These are phyloP conservation scores for Philopotamus ludificatus DNA, from an alignment of 1,140 invertebrate species.

Conservation along the genomic window DNA sequence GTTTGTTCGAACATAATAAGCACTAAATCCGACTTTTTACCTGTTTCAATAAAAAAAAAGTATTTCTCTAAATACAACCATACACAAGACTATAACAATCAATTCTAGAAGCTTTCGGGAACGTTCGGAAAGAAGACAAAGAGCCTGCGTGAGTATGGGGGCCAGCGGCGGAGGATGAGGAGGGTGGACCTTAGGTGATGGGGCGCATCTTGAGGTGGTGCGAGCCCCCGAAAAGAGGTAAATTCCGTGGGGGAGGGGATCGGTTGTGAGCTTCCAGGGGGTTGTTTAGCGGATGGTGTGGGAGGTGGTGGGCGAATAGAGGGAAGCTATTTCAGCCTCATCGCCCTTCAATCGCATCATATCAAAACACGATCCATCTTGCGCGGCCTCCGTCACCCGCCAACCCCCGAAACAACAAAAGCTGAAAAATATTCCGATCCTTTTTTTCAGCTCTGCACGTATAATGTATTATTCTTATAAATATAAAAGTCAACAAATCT, in stretches of 20 bases:
- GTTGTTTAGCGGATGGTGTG: background rate
- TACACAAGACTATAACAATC: slow-evolving; percentile 20
- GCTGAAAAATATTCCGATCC: slow-evolving; percentile 33
- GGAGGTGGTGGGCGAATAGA: background rate
- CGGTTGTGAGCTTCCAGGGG: background rate
- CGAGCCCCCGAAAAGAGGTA: background rate
- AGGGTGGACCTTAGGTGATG: background rate
- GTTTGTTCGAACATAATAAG: too few species aligned
- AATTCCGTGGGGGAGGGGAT: background rate
- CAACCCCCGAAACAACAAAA: slow-evolving; percentile 36
- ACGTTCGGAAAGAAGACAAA: slow-evolving; percentile 25
- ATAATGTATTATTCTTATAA: slow-evolving; percentile 14
- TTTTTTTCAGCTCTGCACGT: background rate
- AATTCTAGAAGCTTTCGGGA: slow-evolving; percentile 22
- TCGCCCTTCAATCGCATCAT: slow-evolving; percentile 41
- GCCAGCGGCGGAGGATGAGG: background rate
- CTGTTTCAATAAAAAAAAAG: slow-evolving; percentile 13
- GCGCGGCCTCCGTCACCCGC: slow-evolving; percentile 12
- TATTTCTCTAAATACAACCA: slow-evolving; percentile 13
- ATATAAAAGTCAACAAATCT: slow-evolving; percentile 27
- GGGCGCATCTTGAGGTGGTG: background rate
- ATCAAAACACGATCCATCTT: slow-evolving; percentile 41
- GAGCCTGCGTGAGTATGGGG: slow-evolving; percentile 9
- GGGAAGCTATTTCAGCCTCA: slow-evolving; percentile 39
- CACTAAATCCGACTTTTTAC: too few species aligned